phyloP scores from a whole-genome alignment of 1,140 invertebrate genomes.

The Macrotrachela quadricornifera region DNA sequence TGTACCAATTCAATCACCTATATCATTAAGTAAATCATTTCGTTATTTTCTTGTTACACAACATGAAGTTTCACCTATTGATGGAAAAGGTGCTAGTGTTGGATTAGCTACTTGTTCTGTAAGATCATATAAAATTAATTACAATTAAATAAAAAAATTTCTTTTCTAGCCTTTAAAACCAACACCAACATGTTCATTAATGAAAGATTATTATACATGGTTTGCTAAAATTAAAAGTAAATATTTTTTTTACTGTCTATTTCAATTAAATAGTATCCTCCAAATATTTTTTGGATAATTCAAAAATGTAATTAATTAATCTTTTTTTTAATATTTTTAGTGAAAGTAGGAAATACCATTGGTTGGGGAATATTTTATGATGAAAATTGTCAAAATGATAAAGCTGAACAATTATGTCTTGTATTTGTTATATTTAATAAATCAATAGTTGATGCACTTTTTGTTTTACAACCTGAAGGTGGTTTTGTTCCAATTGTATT shows the following conservation, averaged over 20 bases:
- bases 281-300: not conserved
- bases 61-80: slow-evolving; percentile 1
- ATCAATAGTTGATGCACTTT: slow-evolving; percentile 15
- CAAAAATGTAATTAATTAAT: not conserved
- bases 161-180: slow-evolving; percentile 20
- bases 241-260: too few species aligned
- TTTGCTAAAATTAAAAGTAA: slow-evolving; percentile 11
- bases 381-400: slow-evolving; percentile 11
- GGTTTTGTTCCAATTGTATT: slow-evolving; percentile 23
- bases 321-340: slow-evolving; percentile 12
- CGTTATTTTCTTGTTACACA: slow-evolving; percentile 2
- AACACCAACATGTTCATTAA: slow-evolving; percentile 17
- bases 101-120: slow-evolving; percentile 1
- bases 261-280: too few species aligned
- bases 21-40: slow-evolving; percentile 10
- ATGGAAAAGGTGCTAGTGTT: slow-evolving; percentile 4
- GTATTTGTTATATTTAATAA: slow-evolving; percentile 22
- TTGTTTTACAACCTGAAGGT: slow-evolving; percentile 25
- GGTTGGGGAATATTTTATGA: slow-evolving; percentile 22
- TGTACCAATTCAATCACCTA: slow-evolving; percentile 16
- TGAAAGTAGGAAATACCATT: slow-evolving; percentile 16
- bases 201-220: slow-evolving; percentile 22
- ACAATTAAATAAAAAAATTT: too few species aligned
- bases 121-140: too few species aligned
- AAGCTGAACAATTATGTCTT: slow-evolving; percentile 19